Conservation (phyloP, 2,113 vertebrate genomes). For the Xyrauchen texanus region DNA sequence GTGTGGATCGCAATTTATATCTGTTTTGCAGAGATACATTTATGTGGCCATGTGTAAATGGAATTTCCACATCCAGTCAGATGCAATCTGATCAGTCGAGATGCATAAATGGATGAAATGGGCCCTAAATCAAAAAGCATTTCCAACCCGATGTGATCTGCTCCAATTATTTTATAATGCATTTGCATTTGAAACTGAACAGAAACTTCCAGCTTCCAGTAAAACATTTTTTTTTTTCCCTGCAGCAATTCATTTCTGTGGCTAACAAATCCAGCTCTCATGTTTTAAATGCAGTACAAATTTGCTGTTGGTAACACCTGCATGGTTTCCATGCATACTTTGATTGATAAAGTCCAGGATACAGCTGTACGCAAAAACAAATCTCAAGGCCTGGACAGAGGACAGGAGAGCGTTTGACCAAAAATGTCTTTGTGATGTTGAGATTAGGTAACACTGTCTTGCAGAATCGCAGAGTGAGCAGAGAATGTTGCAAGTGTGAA, state of each 20-base stretch:
- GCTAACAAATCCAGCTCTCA: not conserved
- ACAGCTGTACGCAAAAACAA: conserved; percentile 22
- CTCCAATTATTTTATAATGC: too few species aligned
- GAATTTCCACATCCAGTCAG: too few species aligned
- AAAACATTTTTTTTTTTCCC: too few species aligned
- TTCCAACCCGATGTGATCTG: too few species aligned
- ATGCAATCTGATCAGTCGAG: too few species aligned
- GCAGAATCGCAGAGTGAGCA: conserved; percentile 16
- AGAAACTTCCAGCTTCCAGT: too few species aligned
- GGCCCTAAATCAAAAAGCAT: too few species aligned
- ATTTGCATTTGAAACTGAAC: too few species aligned
- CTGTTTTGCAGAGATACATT: too few species aligned
- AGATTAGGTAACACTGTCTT: conserved; percentile 31
- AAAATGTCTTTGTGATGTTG: conserved; percentile 66
- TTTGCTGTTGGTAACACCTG: not conserved
- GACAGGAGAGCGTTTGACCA: conserved; percentile 64
- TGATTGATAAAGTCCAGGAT: conserved; percentile 63
- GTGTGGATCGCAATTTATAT: too few species aligned
- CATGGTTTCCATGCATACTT: not conserved
- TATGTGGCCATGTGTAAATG: too few species aligned
- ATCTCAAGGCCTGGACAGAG: conserved; percentile 5
- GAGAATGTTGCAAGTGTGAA: conserved; percentile 25
- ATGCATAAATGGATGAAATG: too few species aligned
- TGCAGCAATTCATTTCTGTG: not conserved
- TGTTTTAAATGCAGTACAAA: not conserved